These are phyloP conservation scores for Magallana angulata DNA, from an alignment of 1,140 invertebrate genomes.

Conservation along the genomic window DNA sequence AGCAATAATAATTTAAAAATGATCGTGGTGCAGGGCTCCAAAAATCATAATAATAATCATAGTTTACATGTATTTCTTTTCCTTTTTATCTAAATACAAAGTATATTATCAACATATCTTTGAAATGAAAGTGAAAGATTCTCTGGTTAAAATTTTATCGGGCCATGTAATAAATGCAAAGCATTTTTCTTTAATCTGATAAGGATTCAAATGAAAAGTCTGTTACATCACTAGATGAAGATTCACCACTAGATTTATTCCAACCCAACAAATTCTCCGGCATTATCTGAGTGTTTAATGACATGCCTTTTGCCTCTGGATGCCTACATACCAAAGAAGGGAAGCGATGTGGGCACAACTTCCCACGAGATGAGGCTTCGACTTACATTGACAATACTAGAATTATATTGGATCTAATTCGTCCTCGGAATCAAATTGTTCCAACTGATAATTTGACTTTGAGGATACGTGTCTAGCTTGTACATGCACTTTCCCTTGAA, in stretches of 20 bases:
- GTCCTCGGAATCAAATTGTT: not conserved
- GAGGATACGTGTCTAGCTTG: not conserved
- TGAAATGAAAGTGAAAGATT: too few relatives aligned
- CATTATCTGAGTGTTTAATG: not conserved
- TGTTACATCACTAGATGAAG: not conserved
- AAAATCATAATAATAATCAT: too few relatives aligned
- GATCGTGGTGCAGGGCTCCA: too few relatives aligned
- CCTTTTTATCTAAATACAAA: too few relatives aligned
- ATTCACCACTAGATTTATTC: not conserved
- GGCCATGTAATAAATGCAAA: too few relatives aligned
- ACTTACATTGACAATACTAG: not conserved
- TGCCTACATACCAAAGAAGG: slow-evolving; percentile 37
- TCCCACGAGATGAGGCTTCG: not conserved
- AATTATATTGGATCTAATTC: not conserved
- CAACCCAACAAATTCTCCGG: not conserved
- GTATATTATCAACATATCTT: too few relatives aligned
- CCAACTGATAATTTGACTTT: not conserved
- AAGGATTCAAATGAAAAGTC: not conserved
- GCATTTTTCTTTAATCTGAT: not conserved
- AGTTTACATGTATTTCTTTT: too few relatives aligned
- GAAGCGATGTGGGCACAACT: slow-evolving; percentile 30
- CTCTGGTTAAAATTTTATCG: too few relatives aligned
- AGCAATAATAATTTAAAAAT: too few relatives aligned
- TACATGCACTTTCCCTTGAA: not conserved
- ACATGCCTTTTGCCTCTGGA: not conserved